Percentiles rank a stretch among this genome's conserved stretches.
Conservation (phyloP, 2,888 invertebrate species). For the Eilema depressum region DNA sequence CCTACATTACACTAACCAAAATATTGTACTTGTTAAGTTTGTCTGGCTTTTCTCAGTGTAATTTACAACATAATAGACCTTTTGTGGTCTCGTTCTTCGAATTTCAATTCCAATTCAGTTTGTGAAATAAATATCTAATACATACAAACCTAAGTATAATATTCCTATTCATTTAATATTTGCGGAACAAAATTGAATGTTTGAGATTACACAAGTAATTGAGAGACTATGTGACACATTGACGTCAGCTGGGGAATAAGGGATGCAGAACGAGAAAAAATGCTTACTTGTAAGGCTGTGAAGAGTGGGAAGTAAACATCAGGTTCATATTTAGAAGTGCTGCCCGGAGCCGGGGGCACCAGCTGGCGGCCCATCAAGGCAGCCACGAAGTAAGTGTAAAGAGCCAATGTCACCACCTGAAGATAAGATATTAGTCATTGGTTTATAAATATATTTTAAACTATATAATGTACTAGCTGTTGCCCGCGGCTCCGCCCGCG, state of each 20-base stretch:
- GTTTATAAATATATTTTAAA: too few species aligned
- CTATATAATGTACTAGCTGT: too few species aligned
- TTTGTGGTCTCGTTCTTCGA: not conserved
- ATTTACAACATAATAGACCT: not conserved
- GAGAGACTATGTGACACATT: too few species aligned
- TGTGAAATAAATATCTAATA: too few species aligned
- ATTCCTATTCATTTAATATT: not conserved
- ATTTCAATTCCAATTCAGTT: not conserved
- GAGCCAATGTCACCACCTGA: constrained; percentile 96
- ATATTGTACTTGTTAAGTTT: not conserved
- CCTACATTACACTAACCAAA: not conserved
- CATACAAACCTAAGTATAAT: not conserved
- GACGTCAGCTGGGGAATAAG: too few species aligned
- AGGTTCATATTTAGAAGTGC: constrained; percentile 86
- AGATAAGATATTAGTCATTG: constrained; percentile 22
- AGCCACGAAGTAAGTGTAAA: constrained; percentile 96
- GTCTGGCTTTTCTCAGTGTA: not conserved
- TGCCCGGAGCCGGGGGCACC: constrained; percentile 87
- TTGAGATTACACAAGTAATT: too few species aligned
- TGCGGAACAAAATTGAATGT: too few species aligned
- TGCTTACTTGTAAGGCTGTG: constrained; percentile 93
- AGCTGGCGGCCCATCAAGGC: constrained; percentile 96
- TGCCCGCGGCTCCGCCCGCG: too few species aligned
- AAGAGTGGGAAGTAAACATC: constrained; percentile 97
- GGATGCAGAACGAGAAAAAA: not conserved